Base-by-base conservation (phyloP, 2,888 invertebrate genomes). In the Diarsia dahlii region DNA sequence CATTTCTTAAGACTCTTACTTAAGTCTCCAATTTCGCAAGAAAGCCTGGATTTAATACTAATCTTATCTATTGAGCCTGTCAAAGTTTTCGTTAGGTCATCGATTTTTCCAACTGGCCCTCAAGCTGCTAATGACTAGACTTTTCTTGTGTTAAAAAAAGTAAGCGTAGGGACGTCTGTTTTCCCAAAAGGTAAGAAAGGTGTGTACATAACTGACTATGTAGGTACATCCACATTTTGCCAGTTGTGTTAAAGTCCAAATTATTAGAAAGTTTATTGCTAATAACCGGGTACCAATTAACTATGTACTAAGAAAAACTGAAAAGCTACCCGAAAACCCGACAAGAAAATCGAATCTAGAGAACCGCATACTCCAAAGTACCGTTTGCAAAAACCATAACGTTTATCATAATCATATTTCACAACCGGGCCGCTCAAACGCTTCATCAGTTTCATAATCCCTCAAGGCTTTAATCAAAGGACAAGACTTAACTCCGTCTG, bases 401-500 rank as follows among this genome's bases (percentile, higher is more conserved):
- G 20, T 20, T 50, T 12, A 39, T 60, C 3, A 28, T 9, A 45
- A 13, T 72, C 6, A 45, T n/a, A 39, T 39, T 39, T 5, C 39
- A 39, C 39, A 39, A 39, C 39, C 39, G 4, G 39, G 39, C 39
- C 3, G 39, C 13, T 50, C 12, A 64, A 56, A 20, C 8, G 3
- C n/a, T 13, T 54, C 6, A 54, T 8, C 15, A 62, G n/a, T 34
- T 79, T 63, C 15, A 10, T 76, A 76, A 65, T 70, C 71, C 71
- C 76, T 50, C 39, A 60, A 34, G 60, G 13, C 3, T 69, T 78
- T 78, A 75, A 85, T 81, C 76, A 76, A 73, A 64, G 56, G 74
- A 64, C 48, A 82, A 56, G 54, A 72, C n/a, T 73, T 72, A 78
- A 76, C 68, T 80, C 28, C 60, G 39, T 80, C 74, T 75, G 78